Base-by-base conservation (phyloP, 2,113 vertebrate species). In the Anguilla rostrata region DNA sequence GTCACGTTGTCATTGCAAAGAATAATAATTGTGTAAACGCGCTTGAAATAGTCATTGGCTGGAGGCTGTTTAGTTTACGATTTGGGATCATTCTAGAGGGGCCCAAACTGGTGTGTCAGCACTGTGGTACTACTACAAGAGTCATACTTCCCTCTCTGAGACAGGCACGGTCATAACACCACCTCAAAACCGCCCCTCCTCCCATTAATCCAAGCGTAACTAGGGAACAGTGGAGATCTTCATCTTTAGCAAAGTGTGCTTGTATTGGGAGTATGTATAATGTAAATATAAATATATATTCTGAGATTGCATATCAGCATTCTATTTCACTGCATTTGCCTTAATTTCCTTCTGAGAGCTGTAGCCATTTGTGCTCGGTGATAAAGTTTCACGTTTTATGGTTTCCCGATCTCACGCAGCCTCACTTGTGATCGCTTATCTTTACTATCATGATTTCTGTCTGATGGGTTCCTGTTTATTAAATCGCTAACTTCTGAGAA, bases 1-100 rank as follows among this genome's bases (percentile, higher is more conserved):
- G 84, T 71, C 80, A 87, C 88, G 86, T 88, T 88, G 86, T 89
- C 88, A 89, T 93, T 91, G 86, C 71, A n/a, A 29, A 34, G 5
- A 5, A 75, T 26, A 34, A 6, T 34, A 75, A 75, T 75, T 34
- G 34, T 80, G 78, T 20, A 16, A 80, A 41, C 40, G 15, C 39
- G 4, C 78, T 80, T 39, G 34, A 41, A 80, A 41, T 80, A 84
- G 84, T 78, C 71, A 78, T 46, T 16, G 66, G 66, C 66, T 39
- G 29, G 71, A 84, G 41, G 71, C 71, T 34, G 63, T 49, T 41
- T 53, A 34, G 46, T 40, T 34, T 22, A 71, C 39, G 40, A 84
- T 46, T 57, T 39, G 8, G 56, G 40, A 84, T 84, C 40, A 75
- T 39, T 29, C 39, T 43, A 75, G 41, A 75, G 40, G 39, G 14